Evolutionary conservation across 35 echinoderm and acorn worm species (phyloP).

Genomic region (Ophiothrix spiculata): DNA sequence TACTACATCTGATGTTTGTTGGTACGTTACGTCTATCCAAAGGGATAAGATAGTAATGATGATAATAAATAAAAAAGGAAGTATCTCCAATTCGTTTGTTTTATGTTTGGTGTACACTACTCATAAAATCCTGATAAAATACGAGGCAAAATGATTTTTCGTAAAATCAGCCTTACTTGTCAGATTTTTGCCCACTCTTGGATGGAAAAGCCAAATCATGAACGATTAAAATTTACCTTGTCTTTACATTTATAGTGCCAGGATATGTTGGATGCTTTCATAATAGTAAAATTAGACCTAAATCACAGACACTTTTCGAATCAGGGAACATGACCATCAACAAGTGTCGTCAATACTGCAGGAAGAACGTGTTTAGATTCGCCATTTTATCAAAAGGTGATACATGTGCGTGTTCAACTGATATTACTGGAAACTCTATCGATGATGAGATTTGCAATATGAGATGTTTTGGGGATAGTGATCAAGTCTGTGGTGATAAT

Average conservation of each 20-base stretch:
- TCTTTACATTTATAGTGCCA: neutral
- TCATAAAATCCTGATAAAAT: too few species aligned
- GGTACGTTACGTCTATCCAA: too few species aligned
- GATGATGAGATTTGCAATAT: neutral
- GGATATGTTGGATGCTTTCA: neutral
- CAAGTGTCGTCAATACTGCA: neutral
- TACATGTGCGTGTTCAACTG: neutral
- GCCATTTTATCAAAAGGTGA: neutral
- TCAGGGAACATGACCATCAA: neutral
- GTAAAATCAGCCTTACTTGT: too few species aligned
- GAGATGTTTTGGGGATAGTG: neutral
- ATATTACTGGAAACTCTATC: neutral
- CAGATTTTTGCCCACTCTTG: too few species aligned
- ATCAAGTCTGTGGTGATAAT: neutral
- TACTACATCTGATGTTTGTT: too few species aligned
- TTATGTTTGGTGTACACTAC: too few species aligned
- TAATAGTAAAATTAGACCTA: neutral
- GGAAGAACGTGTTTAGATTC: neutral
- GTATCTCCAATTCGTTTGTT: too few species aligned
- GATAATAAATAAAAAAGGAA: too few species aligned
- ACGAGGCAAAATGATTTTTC: too few species aligned
- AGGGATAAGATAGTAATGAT: too few species aligned
- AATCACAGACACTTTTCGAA: neutral
- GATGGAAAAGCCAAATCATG: too few species aligned
- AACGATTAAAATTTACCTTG: too few species aligned